Percentiles rank a stretch among this genome's conserved stretches.
These are phyloP conservation scores for Callospermophilus lateralis DNA, from an alignment of 2,113 vertebrate species.

Conservation along the genomic window DNA sequence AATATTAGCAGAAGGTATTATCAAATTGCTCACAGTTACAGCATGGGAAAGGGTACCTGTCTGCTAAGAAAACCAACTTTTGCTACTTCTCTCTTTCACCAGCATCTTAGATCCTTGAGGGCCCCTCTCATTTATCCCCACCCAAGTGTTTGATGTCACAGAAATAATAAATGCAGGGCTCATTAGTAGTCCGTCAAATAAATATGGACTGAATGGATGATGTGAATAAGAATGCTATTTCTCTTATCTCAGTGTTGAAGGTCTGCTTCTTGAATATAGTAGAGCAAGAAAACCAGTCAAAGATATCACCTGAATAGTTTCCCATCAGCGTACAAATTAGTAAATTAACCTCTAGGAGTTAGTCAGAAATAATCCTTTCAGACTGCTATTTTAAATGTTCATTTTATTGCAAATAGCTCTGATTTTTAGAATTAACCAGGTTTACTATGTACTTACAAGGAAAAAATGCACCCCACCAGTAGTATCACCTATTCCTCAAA, in stretches of 20 bases:
- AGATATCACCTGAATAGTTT: neutral
- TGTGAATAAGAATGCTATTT: accelerated
- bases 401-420: neutral
- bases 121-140: accelerated
- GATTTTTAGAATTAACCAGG: neutral
- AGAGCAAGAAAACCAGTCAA: neutral
- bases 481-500: accelerated
- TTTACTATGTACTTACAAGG: neutral
- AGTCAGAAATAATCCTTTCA: neutral
- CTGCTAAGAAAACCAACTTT: neutral
- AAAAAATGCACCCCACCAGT: neutral
- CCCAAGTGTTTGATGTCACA: accelerated
- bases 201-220: accelerated
- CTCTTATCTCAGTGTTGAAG: neutral
- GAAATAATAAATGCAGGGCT: accelerated
- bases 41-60: accelerated
- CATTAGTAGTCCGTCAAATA: neutral
- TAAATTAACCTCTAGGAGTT: neutral
- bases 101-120: accelerated
- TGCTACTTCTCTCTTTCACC: neutral
- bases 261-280: too few relatives aligned
- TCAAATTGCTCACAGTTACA: too few relatives aligned
- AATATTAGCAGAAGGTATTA: accelerated
- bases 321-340: neutral
- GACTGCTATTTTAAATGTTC: neutral